Evolutionary conservation across 2,888 invertebrate genomes (phyloP), one percentile per base, ranked within the genome.

Genomic region (Drosophila subsilvestris): DNA sequence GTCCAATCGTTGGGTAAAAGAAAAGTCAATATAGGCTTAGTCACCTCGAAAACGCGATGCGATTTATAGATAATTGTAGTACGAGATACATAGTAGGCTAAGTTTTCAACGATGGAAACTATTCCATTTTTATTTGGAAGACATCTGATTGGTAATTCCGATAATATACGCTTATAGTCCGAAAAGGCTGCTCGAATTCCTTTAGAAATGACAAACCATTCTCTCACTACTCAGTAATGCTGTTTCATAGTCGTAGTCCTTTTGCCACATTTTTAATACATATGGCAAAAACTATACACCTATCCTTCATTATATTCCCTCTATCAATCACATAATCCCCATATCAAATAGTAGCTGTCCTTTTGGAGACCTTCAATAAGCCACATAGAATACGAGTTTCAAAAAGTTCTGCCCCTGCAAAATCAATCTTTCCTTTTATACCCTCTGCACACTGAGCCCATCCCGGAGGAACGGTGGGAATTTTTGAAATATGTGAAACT

Each of bases 321-420:
- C 9, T 8, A 63, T 29, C 65, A 17, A 12, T 29, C 20, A n/a
- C 27, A 25, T 54, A 42, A 67, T 54, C 55, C 37, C 6, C 56
- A 12, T 20, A n/a, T 42, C 27, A 67, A 65, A 53, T 43, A 42
- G 8, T 22, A 49, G 29, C 10, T 17, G 20, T n/a, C 1, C 48
- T 44, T 49, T 49, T 10, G 9, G 22, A 42, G 27, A 47, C 27
- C 20, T 6, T 9, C 25, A 27, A 14, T 8, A 5, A 20, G 12
- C 18, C 32, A 10, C 29, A 27, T 25, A n/a, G 25, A 20, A 32
- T 7, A 42, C 37, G 6, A 14, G 37, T 2, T n/a, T 37, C 7
- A 7, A 14, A 42, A 42, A 22, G 18, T 10, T 18, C 8, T 37
- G 45, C 18, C 25, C 7, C 14, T 9, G 22, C 44, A 22, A 37